A percentile compares a stretch with the other conserved stretches of the same genome.
These are phyloP conservation scores for Poecile montanus DNA, from an alignment of 2,797 vertebrate species.

Conservation along the genomic window DNA sequence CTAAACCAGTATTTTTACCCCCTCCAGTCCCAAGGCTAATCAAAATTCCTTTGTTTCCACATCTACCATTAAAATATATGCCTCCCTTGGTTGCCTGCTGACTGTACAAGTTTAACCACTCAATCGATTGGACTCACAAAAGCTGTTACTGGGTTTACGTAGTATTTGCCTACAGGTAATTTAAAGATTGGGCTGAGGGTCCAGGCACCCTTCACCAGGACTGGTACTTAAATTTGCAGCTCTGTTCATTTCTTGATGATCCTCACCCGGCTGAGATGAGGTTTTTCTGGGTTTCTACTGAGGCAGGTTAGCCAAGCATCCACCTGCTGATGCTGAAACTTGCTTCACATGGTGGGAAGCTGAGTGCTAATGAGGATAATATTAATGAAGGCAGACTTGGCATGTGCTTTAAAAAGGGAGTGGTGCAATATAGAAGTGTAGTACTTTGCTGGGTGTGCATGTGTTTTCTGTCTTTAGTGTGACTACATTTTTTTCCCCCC, in stretches of 20 bases:
- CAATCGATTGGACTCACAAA: not conserved
- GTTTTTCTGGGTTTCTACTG: not conserved
- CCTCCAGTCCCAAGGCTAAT: slow-evolving; percentile 49
- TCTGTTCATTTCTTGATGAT: not conserved
- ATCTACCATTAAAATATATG: slow-evolving; percentile 52
- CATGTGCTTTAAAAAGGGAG: rapidly evolving
- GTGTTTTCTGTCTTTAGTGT: not conserved
- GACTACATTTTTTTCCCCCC: rapidly evolving
- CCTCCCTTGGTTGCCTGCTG: slow-evolving; percentile 47
- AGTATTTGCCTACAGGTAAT: not conserved
- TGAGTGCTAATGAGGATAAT: not conserved
- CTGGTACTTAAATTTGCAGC: not conserved
- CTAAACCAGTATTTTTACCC: slow-evolving; percentile 63
- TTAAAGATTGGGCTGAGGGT: not conserved
- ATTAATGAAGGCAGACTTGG: not conserved
- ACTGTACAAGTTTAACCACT: slow-evolving; percentile 48
- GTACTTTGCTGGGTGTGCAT: rapidly evolving
- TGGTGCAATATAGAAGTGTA: rapidly evolving
- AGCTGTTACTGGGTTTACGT: not conserved
- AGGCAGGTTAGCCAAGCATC: not conserved
- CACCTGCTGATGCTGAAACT: not conserved
- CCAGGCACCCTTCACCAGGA: not conserved
- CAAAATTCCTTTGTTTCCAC: slow-evolving; percentile 65
- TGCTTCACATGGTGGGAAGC: not conserved
- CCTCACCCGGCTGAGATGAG: not conserved